phyloP scores from a whole-genome alignment of 2,888 invertebrate genomes.

The Orthosia gracilis region DNA sequence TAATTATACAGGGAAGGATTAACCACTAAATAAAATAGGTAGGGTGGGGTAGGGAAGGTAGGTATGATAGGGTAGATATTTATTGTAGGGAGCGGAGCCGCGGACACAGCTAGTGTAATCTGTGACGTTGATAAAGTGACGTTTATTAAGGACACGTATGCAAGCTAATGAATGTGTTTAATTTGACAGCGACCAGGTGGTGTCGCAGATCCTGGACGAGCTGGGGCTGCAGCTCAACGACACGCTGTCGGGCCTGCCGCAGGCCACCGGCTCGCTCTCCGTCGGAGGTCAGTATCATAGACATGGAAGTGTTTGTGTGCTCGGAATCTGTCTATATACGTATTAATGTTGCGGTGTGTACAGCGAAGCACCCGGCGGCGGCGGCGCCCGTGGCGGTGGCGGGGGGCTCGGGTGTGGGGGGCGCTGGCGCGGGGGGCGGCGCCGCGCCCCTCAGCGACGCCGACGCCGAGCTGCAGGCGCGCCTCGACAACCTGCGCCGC shows the following conservation, averaged over 20 bases:
- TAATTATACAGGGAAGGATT: no score
- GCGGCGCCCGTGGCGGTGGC: conserved; percentile 88
- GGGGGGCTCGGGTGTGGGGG: conserved; percentile 86
- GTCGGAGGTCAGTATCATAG: conserved; percentile 80
- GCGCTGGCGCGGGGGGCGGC: conserved; percentile 82
- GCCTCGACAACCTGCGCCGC: conserved; percentile 98
- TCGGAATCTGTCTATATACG: no score
- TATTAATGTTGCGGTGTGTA: conserved; percentile 3
- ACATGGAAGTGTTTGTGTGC: no score
- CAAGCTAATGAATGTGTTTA: not conserved
- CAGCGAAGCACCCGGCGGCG: conserved; percentile 92
- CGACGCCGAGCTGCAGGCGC: conserved; percentile 99
- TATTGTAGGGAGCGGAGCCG: no score
- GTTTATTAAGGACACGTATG: no score
- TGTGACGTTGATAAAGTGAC: no score
- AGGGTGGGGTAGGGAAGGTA: no score
- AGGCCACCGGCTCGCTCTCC: conserved; percentile 91
- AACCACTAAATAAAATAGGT: no score
- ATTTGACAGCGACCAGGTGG: conserved; percentile 95
- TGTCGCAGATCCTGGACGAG: conserved; percentile 99
- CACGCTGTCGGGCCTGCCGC: conserved; percentile 97
- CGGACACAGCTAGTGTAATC: no score
- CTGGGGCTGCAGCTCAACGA: conserved; percentile 98
- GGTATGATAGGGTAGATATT: no score
- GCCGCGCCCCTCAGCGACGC: conserved; percentile 93